These are phyloP conservation scores for Pantelozetes paolii DNA, from an alignment of 2,888 invertebrate genomes.

Conservation along the genomic window DNA sequence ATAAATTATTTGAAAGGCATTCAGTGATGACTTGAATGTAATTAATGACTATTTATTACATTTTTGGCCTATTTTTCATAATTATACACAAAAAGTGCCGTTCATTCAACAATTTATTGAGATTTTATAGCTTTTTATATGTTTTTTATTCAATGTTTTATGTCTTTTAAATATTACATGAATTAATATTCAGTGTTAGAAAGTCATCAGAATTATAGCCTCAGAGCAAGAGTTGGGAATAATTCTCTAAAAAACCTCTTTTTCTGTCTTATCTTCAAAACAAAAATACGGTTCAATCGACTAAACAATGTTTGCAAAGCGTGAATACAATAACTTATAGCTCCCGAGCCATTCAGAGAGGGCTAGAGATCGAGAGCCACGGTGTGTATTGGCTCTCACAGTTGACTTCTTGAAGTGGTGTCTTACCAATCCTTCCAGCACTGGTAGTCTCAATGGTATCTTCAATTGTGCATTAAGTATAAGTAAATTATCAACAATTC, in stretches of 20 bases:
- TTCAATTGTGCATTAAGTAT: conserved; percentile 26
- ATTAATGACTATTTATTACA: too few relatives aligned
- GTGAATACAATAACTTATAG: conserved; percentile 35
- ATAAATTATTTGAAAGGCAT: too few relatives aligned
- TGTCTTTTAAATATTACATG: too few relatives aligned
- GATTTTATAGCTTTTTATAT: too few relatives aligned
- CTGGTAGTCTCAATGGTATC: conserved; percentile 3
- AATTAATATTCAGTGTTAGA: background rate
- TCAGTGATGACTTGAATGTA: too few relatives aligned
- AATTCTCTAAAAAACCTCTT: background rate
- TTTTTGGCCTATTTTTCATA: too few relatives aligned
- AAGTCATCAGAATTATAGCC: background rate
- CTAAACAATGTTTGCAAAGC: conserved; percentile 37
- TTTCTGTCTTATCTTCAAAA: conserved; percentile 20
- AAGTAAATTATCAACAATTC: conserved; percentile 23
- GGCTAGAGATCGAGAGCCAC: background rate
- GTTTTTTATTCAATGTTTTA: too few relatives aligned
- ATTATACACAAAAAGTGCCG: too few relatives aligned
- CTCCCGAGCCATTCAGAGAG: background rate
- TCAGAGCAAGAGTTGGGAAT: background rate
- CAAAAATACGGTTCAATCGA: conserved; percentile 26
- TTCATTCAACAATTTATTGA: too few relatives aligned
- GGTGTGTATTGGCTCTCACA: background rate
- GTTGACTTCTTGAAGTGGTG: background rate
- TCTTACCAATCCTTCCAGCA: background rate